Evolutionary conservation across 53 echinoderm and acorn worm species (phyloP).

Genomic region (Holothuria leucospilota): DNA sequence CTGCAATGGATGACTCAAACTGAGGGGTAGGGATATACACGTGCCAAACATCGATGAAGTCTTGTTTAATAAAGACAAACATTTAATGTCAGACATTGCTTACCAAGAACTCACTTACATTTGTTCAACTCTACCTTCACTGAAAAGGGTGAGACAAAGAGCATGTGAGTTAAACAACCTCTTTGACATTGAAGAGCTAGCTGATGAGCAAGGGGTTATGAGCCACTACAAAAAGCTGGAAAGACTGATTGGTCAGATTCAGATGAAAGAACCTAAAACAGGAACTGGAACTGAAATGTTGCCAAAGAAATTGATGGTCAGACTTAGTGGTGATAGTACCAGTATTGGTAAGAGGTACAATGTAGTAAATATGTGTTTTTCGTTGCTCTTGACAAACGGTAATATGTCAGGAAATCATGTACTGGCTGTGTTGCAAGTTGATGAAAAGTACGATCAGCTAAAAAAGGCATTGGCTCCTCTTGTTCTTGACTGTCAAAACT

Average conservation of each 20-base stretch:
- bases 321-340: background rate
- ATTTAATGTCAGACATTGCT: conserved; percentile 15
- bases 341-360: background rate
- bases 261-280: background rate
- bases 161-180: background rate
- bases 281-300: background rate
- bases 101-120: background rate
- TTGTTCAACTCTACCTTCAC: background rate
- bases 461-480: background rate
- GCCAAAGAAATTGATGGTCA: background rate
- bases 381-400: background rate
- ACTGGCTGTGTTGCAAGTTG: background rate
- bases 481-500: background rate
- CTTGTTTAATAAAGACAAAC: conserved; percentile 31
- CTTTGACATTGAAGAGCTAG: background rate
- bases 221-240: background rate
- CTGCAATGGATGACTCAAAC: background rate
- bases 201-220: background rate
- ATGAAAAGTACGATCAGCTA: conserved; percentile 14
- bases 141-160: background rate
- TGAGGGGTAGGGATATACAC: conserved; percentile 6
- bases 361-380: too few species aligned
- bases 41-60: conserved; percentile 1
- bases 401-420: conserved; percentile 2
- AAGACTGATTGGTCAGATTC: too few species aligned